Evolutionary conservation across 2,888 invertebrate species (phyloP).

Genomic region (Apantesis nais): DNA sequence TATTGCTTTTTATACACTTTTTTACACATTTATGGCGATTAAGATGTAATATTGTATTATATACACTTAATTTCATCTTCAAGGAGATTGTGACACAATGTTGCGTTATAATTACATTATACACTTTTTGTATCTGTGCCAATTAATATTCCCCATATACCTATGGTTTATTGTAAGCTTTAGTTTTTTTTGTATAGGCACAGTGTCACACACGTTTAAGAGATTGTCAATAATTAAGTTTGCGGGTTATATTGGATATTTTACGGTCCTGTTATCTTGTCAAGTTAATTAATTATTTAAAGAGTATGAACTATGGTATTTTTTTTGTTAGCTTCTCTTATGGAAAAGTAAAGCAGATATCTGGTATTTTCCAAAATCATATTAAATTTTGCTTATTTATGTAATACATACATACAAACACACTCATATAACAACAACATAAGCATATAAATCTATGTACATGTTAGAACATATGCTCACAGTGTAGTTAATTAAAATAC

Average conservation of each 20-base stretch:
- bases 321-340: background rate
- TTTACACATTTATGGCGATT: constrained; percentile 8
- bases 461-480: too few species aligned
- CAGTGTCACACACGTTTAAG: background rate
- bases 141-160: background rate
- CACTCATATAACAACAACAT: too few species aligned
- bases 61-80: background rate
- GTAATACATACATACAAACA: too few species aligned
- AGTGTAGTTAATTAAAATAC: too few species aligned
- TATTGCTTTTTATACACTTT: constrained; percentile 28
- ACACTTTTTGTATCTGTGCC: background rate
- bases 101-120: background rate
- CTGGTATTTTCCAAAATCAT: too few species aligned
- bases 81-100: background rate
- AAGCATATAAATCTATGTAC: too few species aligned
- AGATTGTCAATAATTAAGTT: background rate
- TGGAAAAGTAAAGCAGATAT: too few species aligned
- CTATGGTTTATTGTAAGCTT: too few species aligned
- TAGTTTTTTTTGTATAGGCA: background rate
- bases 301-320: background rate
- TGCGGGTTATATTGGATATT: background rate
- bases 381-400: too few species aligned
- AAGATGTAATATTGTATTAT: background rate
- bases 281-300: background rate
- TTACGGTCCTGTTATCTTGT: background rate